Percentiles rank a stretch among this genome's conserved stretches.
phyloP scores from a whole-genome alignment of 2,113 vertebrate genomes.

The Jaculus jaculus region DNA sequence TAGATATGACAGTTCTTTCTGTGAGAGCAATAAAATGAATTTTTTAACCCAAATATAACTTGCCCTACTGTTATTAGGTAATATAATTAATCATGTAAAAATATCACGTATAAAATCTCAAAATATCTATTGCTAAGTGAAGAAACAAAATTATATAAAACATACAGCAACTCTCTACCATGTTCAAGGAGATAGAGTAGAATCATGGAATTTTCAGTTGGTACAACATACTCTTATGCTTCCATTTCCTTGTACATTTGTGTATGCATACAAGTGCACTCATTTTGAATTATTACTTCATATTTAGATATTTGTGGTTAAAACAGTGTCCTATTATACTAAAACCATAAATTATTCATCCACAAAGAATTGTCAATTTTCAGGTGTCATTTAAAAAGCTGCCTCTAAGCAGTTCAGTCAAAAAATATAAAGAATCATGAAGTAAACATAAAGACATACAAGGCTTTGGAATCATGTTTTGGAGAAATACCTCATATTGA shows the following conservation, averaged over 20 bases:
- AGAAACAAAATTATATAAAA: neutral
- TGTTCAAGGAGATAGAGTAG: neutral
- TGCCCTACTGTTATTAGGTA: neutral
- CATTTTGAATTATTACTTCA: neutral
- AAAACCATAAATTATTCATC: neutral
- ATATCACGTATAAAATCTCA: neutral
- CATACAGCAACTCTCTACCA: neutral
- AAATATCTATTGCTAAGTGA: neutral
- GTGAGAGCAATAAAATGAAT: neutral
- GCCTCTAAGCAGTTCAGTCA: neutral
- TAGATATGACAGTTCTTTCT: neutral
- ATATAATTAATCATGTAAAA: neutral
- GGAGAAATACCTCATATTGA: neutral
- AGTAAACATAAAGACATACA: neutral
- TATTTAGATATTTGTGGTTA: neutral
- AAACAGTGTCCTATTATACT: neutral
- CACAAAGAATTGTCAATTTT: neutral
- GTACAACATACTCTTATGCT: neutral
- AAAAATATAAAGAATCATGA: slow-evolving; percentile 28
- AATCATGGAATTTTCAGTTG: neutral
- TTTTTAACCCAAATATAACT: slow-evolving; percentile 6
- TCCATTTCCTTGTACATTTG: neutral
- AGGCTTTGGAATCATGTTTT: neutral
- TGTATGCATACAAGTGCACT: neutral
- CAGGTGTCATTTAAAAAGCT: neutral